phyloP scores from a whole-genome alignment of 1,140 invertebrate genomes.

The Uloborus diversus region DNA sequence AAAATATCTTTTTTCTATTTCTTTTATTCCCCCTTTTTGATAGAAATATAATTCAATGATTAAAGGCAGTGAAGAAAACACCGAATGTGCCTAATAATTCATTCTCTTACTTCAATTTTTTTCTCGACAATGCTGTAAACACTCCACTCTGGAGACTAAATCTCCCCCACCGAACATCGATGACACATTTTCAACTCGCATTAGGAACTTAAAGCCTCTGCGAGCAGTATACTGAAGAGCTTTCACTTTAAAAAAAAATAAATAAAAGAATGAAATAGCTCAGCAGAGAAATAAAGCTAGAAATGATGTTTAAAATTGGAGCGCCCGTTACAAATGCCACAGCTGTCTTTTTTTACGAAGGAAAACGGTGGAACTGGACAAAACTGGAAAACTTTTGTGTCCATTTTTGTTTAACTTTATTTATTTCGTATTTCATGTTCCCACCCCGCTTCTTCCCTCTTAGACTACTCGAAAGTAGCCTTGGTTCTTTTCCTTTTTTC shows the following conservation, averaged over 20 bases:
- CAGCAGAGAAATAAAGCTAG: conserved; percentile 38
- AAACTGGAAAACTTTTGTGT: conserved; percentile 42
- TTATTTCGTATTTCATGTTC: conserved; percentile 10
- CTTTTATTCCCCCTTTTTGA: too few relatives aligned
- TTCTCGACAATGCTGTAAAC: neutral
- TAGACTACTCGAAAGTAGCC: conserved; percentile 17
- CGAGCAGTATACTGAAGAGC: conserved; percentile 55
- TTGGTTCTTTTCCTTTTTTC: neutral
- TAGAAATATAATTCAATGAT: too few relatives aligned
- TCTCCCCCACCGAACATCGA: neutral
- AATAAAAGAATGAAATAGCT: conserved; percentile 2
- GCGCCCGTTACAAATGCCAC: conserved; percentile 54
- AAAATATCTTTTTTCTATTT: too few relatives aligned
- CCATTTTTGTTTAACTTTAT: conserved; percentile 22
- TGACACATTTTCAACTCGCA: conserved; percentile 42
- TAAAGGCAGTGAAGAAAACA: too few relatives aligned
- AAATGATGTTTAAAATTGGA: conserved; percentile 57
- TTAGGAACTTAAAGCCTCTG: conserved; percentile 40
- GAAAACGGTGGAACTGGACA: conserved; percentile 39
- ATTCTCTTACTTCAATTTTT: neutral
- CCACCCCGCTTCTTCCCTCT: neutral
- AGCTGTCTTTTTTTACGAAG: conserved; percentile 26
- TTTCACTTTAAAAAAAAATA: conserved; percentile 47
- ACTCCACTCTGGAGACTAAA: neutral
- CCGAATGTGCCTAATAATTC: conserved; percentile 2